Evolutionary conservation across 2,113 vertebrate genomes (phyloP).

Genomic region (Macquaria ambigua): DNA sequence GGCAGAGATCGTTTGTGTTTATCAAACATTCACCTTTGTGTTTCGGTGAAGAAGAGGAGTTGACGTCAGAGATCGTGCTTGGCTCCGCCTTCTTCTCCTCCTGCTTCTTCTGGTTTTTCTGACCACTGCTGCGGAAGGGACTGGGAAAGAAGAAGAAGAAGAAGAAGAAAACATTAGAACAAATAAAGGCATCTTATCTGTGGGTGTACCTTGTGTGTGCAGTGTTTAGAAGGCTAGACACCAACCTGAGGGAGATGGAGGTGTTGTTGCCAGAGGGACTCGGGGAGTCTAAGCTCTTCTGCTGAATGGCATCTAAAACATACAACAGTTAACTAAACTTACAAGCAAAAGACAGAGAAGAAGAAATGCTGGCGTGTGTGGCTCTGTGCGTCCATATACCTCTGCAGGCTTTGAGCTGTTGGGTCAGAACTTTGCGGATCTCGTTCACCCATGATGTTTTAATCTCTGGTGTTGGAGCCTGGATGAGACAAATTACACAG

Average conservation of each 20-base stretch:
- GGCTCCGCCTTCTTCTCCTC: conserved; percentile 91
- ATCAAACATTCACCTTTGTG: conserved; percentile 77
- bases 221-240: background rate
- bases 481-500: background rate
- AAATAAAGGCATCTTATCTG: background rate
- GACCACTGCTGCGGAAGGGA: conserved; percentile 86
- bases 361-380: background rate
- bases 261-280: conserved; percentile 71
- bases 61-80: conserved; percentile 35
- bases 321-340: background rate
- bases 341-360: background rate
- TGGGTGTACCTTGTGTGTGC: background rate
- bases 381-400: conserved; percentile 78
- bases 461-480: conserved; percentile 93
- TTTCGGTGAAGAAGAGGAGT: conserved; percentile 70
- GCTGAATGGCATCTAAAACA: conserved; percentile 91
- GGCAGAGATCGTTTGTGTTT: background rate
- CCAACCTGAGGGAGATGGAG: conserved; percentile 87
- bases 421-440: conserved; percentile 96
- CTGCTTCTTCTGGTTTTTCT: conserved; percentile 87
- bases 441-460: conserved; percentile 96
- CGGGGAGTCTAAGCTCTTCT: conserved; percentile 88
- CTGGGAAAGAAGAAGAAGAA: conserved; percentile 75
- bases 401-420: conserved; percentile 94
- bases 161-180: background rate